Conservation (phyloP, 2,888 invertebrate species). For the Priocnemis perturbator region DNA sequence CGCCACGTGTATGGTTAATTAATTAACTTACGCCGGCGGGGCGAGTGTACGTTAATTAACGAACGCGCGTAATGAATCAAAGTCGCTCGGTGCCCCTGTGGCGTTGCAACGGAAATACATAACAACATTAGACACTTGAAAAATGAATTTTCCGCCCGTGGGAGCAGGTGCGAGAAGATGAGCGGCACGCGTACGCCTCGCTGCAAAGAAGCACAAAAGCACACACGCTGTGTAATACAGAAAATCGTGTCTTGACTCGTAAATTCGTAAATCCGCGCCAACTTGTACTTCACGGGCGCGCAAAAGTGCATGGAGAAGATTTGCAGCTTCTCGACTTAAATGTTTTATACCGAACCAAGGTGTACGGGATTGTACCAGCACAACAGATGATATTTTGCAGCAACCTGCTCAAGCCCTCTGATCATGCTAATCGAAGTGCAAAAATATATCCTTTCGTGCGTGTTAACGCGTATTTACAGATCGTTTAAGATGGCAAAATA, state of each 20-base stretch:
- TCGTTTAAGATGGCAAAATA: too few species aligned
- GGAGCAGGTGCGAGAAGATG: background rate
- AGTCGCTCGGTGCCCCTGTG: constrained; percentile 15
- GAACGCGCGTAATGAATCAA: constrained; percentile 37
- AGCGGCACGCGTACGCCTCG: background rate
- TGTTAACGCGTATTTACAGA: too few species aligned
- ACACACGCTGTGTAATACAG: background rate
- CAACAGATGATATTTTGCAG: too few species aligned
- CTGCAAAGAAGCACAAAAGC: background rate
- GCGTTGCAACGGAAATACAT: constrained; percentile 26
- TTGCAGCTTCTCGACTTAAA: too few species aligned
- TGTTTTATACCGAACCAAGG: too few species aligned
- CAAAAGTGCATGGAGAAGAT: too few species aligned
- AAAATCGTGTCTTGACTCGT: background rate
- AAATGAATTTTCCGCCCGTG: background rate
- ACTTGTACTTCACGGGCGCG: too few species aligned
- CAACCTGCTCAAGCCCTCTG: too few species aligned
- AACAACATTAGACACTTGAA: constrained; percentile 28
- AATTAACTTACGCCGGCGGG: constrained; percentile 41
- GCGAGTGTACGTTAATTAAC: constrained; percentile 43
- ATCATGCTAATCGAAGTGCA: too few species aligned
- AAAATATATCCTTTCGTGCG: too few species aligned
- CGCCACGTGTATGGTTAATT: constrained; percentile 36
- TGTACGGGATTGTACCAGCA: too few species aligned
- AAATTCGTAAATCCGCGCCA: background rate